Evolutionary conservation across 2,113 vertebrate species (phyloP), one percentile per base, ranked within the genome.

Genomic region (Sakesphorus luctuosus): DNA sequence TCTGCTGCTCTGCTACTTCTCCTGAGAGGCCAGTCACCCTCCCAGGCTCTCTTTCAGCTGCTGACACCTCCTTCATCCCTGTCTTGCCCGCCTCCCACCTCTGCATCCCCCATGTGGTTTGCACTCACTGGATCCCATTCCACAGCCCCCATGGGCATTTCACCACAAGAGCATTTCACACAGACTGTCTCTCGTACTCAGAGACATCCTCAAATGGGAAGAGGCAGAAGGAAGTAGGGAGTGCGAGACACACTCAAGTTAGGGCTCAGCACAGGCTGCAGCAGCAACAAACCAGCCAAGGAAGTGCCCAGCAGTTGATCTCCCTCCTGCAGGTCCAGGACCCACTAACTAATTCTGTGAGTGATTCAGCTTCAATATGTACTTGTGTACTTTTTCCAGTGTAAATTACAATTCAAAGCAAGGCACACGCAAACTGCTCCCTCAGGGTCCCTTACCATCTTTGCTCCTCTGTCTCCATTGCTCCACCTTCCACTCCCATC

Each of bases 161-260:
- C 77, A 72, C 24, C 38, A 31, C 4, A 3, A 44, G 31, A 36
- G 46, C 36, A 86, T 16, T 76, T 53, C 62, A 53, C n/a, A 62
- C 17, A 31, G 55, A 23, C 26, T 4, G 2, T 23, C 47, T 61
- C 52, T 31, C 23, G 4, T 10, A 56, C 33, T 16, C 47, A 47
- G 17, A 80, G 17, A 29, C 43, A 16, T 49, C 15, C n/a, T 84
- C 69, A 50, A 26, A 66, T 0, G 61, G 19, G 36, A 91, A 87
- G 59, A 1, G 3, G 55, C 1, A 7, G n/a, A 43, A 84, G 20
- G 28, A 69, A 68, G 26, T 49, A 40, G 28, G 14, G 33, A 56
- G 36, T 89, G 28, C 0, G 0, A 75, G 15, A 36, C 36, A 61
- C 3, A 11, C 20, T 29, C 1, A 2, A n/a, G 36, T 33, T 66